These are phyloP conservation scores for Cirrhinus mrigala DNA, from an alignment of 2,797 vertebrate species.

Conservation along the genomic window DNA sequence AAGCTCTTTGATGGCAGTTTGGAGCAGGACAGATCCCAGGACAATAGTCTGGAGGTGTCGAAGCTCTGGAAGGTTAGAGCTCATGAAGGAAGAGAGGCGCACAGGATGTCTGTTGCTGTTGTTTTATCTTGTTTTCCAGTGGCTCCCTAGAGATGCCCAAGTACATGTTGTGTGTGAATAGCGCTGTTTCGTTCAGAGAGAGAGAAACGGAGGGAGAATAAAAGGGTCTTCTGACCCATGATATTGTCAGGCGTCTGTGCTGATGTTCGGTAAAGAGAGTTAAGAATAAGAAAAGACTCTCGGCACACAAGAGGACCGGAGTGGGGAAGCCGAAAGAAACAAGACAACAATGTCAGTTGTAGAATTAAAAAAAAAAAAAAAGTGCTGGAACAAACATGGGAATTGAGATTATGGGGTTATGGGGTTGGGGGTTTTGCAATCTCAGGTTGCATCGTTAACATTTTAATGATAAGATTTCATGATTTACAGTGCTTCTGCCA, in stretches of 20 bases:
- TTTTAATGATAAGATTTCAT: neutral
- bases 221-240: constrained; percentile 30
- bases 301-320: neutral
- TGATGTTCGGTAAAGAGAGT: constrained; percentile 23
- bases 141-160: constrained; percentile 67
- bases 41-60: constrained; percentile 59
- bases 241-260: constrained; percentile 21
- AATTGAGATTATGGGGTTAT: neutral
- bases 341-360: neutral
- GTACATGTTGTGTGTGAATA: constrained; percentile 60
- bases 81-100: constrained; percentile 67
- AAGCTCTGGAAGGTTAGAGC: constrained; percentile 77
- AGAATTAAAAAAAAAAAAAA: neutral
- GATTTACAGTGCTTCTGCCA: neutral
- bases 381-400: neutral
- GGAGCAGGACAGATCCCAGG: constrained; percentile 47
- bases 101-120: constrained; percentile 73
- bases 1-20: constrained; percentile 65
- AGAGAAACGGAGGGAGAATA: constrained; percentile 17
- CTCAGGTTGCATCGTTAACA: neutral
- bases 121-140: constrained; percentile 69
- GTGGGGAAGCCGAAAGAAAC: neutral
- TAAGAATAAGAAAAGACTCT: constrained; percentile 20
- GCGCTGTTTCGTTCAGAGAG: neutral
- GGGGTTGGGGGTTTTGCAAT: neutral